Evolutionary conservation across 2,888 invertebrate species (phyloP), one percentile per base, ranked within the genome.

Genomic region (Nephrocerus scutellatus): DNA sequence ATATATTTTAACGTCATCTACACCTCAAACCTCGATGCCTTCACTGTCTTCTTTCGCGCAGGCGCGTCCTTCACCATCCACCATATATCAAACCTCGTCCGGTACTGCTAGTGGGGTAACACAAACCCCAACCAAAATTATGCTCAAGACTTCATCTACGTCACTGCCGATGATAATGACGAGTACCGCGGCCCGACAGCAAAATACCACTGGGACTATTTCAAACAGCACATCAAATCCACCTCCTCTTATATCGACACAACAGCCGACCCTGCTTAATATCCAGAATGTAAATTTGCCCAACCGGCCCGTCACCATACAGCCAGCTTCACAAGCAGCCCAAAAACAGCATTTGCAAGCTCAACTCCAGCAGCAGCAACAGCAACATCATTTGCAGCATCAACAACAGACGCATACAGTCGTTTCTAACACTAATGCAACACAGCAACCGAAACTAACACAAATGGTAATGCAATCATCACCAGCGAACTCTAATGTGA

Each of bases 281-380:
- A 63, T 68, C 28, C 68, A 68, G 41, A 68, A 68, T 44, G 66
- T 68, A 12, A 66, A 66, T 48, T 44, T 67, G 35, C 67, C 67
- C 4, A 66, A 67, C 49, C 50, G 66, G 3, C 64, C 63, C 9
- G 66, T 67, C 4, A 67, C 66, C 23, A 67, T 67, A 44, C 66
- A 67, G 45, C 66, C 66, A 13, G 66, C 66, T 9, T 66, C 66
- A 0, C 66, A 67, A 47, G 66, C 66, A 20, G 67, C 66, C 2
- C 66, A 66, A 41, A 63, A 63, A 30, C 67, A 67, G 35, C 67
- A 67, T 30, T 41, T 67, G 46, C 62, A 67, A 48, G 65, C 66
- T 3, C 67, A 67, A 45, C 39, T 66, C 36, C 67, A 67, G 19
- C 59, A 58, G 41, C 67, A 67, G 19, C 58, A 59, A 18, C 53